A percentile compares a stretch with the other conserved stretches of the same genome.
phyloP scores from a whole-genome alignment of 2,888 invertebrate species.

The Lymantria dispar region DNA sequence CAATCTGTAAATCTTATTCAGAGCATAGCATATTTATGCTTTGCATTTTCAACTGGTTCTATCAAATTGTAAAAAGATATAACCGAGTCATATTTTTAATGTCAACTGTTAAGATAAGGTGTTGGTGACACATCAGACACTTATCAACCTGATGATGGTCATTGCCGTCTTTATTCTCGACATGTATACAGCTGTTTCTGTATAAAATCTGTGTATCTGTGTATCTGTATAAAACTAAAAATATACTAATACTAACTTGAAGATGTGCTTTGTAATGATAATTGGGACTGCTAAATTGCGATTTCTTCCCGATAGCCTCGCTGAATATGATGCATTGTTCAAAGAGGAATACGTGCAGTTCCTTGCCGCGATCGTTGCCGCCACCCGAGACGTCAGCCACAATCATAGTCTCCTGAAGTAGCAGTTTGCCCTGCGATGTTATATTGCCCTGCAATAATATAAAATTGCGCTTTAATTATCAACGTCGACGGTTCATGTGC shows the following conservation, averaged over 20 bases:
- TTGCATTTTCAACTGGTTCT: too few species aligned
- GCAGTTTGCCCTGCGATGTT: slow-evolving; percentile 96
- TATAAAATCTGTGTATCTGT: background rate
- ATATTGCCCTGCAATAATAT: slow-evolving; percentile 91
- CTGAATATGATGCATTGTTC: slow-evolving; percentile 99
- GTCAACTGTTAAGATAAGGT: too few species aligned
- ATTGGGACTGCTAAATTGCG: slow-evolving; percentile 95
- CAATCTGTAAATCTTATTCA: too few species aligned
- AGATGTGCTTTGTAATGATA: slow-evolving; percentile 98
- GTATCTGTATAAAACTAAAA: background rate
- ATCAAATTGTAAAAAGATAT: too few species aligned
- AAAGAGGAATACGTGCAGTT: slow-evolving; percentile 97
- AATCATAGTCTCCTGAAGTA: slow-evolving; percentile 91
- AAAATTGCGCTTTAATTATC: background rate
- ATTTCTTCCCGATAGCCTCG: slow-evolving; percentile 95
- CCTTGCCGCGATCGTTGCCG: slow-evolving; percentile 78
- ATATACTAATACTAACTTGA: slow-evolving; percentile 84
- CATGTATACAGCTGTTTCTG: too few species aligned
- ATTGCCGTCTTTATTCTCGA: too few species aligned
- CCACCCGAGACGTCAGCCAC: slow-evolving; percentile 85
- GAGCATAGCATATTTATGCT: too few species aligned
- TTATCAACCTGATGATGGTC: too few species aligned
- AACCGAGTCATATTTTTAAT: too few species aligned
- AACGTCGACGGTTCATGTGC: too few species aligned
- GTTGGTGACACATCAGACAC: too few species aligned